Conservation (phyloP, 1,140 invertebrate genomes). For the Scylla paramamosain region DNA sequence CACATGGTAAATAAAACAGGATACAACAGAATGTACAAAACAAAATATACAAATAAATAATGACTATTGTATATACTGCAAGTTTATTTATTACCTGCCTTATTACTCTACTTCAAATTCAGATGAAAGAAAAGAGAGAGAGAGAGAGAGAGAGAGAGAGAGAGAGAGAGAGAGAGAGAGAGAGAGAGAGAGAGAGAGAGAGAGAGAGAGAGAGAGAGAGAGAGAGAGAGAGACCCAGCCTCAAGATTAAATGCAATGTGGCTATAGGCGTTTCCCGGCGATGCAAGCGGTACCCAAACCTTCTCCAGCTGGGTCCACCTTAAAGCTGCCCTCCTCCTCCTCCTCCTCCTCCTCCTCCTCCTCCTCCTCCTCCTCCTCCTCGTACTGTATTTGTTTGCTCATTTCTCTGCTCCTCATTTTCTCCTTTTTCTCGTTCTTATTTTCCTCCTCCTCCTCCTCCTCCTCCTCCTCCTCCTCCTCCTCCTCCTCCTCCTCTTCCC, state of each 20-base stretch:
- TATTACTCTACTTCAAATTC: no score
- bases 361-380: neutral
- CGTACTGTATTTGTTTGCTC: neutral
- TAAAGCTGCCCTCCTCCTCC: constrained; percentile 30
- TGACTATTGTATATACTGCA: no score
- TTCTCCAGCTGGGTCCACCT: neutral
- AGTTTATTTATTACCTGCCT: no score
- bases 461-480: constrained; percentile 13
- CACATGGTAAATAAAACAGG: no score
- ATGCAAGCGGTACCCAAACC: neutral
- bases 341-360: constrained; percentile 15
- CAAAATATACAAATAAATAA: no score
- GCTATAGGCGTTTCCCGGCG: neutral
- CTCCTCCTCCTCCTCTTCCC: neutral
- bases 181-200: constrained; percentile 30
- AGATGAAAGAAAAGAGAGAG: neutral
- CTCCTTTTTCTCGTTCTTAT: neutral
- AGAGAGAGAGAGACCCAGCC: neutral
- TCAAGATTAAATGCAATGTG: neutral
- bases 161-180: neutral
- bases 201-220: neutral
- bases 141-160: constrained; percentile 15
- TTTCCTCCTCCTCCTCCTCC: neutral
- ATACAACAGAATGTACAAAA: no score
- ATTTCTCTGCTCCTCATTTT: neutral